Evolutionary conservation across 1,140 invertebrate species (phyloP), one percentile per base, ranked within the genome.

Genomic region (Drosophila novamexicana): DNA sequence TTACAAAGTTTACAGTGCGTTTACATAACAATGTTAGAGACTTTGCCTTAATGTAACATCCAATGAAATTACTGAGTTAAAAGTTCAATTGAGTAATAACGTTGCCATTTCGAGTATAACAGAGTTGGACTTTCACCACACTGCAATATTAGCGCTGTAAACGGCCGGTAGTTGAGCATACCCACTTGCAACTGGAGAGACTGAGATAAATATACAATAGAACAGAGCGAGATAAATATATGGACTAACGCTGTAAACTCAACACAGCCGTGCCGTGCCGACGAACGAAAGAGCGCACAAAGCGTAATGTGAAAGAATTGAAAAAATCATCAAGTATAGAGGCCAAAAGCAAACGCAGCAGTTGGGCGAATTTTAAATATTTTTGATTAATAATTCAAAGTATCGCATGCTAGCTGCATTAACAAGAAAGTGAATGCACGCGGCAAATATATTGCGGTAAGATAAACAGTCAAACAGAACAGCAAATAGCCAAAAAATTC

Each of bases 261-360:
- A 85, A 86, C 82, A 81, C 75, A 81, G 78, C 63, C 81, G 81
- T 84, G 64, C 70, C 56, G 69, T 70, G 81, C 81, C 82, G 82
- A 82, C 83, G 76, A 61, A 86, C 73, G 65, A 61, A 74, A 86
- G 83, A 86, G 79, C 73, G 84, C 77, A 88, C 84, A 86, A 86
- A 86, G 73, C 83, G 79, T 86, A 86, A 86, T 83, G 69, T 70
- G 70, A 66, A 77, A 89, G 83, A 88, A 86, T 88, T 89, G 83
- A 88, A 86, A 81, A 86, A 88, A 88, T 86, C 83, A 79, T 80
- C 83, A 86, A 86, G 83, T 83, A 89, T 89, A 86, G 83, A 86
- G 83, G 83, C 83, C 79, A 86, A 86, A 77, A 83, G 65, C 81
- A 69, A 84, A 71, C 82, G 69, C 64, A 85, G 82, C 75, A 85